A percentile compares a stretch with the other conserved stretches of the same genome.
phyloP scores from a whole-genome alignment of 2,888 invertebrate genomes.

The Tethea ocularis region DNA sequence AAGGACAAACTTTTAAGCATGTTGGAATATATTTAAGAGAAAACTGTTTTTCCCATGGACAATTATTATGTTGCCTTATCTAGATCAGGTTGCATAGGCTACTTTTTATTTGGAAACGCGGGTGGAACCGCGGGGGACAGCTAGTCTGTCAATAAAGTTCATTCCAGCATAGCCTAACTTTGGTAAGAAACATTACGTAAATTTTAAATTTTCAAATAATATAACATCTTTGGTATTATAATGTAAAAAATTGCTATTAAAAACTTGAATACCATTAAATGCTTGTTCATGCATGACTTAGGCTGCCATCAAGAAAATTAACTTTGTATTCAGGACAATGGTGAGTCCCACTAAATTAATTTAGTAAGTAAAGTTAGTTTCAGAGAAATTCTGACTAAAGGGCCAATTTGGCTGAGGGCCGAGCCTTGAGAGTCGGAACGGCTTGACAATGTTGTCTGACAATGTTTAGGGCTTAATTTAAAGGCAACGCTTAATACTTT shows the following conservation, averaged over 20 bases:
- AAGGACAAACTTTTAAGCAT: no score
- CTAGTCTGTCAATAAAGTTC: no score
- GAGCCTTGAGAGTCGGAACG: slow-evolving; percentile 41
- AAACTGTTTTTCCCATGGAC: no score
- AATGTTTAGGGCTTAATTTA: slow-evolving; percentile 32
- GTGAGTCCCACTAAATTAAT: slow-evolving; percentile 62
- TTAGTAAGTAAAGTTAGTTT: slow-evolving; percentile 59
- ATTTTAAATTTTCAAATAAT: no score
- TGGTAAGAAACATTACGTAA: no score
- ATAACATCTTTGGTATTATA: no score
- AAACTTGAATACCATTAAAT: slow-evolving; percentile 21
- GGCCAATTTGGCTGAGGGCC: slow-evolving; percentile 48
- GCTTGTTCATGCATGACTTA: slow-evolving; percentile 30
- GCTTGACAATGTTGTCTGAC: slow-evolving; percentile 35
- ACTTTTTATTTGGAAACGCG: no score
- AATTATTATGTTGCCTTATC: no score
- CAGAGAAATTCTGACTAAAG: slow-evolving; percentile 47
- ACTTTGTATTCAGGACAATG: slow-evolving; percentile 58
- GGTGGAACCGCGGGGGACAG: no score
- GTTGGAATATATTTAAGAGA: no score
- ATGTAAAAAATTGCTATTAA: slow-evolving; percentile 7
- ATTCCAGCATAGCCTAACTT: no score
- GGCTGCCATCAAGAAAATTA: slow-evolving; percentile 49
- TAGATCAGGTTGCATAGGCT: no score
- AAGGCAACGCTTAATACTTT: slow-evolving; percentile 17